These are phyloP conservation scores for Ailuropoda melanoleuca DNA, from an alignment of 2,113 vertebrate species.

Conservation along the genomic window DNA sequence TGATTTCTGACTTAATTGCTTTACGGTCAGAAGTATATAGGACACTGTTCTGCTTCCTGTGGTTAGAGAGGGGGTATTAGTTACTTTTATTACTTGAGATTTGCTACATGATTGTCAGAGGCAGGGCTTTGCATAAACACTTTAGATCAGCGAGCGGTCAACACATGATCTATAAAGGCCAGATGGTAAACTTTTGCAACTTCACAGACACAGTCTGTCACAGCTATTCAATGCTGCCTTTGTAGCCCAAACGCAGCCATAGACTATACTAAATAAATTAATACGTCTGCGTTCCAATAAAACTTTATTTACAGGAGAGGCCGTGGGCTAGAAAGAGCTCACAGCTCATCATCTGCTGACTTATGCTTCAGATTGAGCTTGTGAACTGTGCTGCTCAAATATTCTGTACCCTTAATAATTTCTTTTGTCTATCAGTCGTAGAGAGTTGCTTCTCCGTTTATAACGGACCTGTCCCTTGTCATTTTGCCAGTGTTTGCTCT, in stretches of 20 bases:
- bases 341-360: neutral
- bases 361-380: neutral
- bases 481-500: neutral
- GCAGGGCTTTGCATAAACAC: neutral
- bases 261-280: neutral
- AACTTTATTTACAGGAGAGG: slow-evolving; percentile 39
- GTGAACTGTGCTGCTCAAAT: neutral
- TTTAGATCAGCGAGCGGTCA: neutral
- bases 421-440: neutral
- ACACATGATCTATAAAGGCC: neutral
- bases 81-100: slow-evolving; percentile 13
- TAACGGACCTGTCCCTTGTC: neutral
- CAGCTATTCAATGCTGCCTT: neutral
- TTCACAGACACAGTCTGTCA: neutral
- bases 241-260: neutral
- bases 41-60: neutral
- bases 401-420: neutral
- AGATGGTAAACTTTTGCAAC: neutral
- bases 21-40: neutral
- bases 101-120: neutral
- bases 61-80: neutral
- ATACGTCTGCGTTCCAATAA: neutral
- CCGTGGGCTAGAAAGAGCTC: neutral
- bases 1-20: neutral
- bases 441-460: neutral